phyloP scores from a whole-genome alignment of 2,113 vertebrate species.

The Rhinopomastus cyanomelas region DNA sequence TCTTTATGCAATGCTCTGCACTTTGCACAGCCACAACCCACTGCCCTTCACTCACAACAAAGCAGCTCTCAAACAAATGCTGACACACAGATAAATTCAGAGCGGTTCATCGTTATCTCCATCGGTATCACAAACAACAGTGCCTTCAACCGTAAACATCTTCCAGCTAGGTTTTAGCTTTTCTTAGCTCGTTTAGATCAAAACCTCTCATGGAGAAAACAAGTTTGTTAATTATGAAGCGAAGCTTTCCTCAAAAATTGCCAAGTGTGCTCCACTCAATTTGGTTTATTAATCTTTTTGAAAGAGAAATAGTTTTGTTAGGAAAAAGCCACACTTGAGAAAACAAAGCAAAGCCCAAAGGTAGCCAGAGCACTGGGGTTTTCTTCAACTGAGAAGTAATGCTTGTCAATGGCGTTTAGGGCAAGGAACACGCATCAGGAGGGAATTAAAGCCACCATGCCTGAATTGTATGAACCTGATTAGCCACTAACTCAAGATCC shows the following conservation, averaged over 20 bases:
- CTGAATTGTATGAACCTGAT: neutral
- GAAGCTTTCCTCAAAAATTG: neutral
- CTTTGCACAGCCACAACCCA: neutral
- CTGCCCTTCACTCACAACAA: neutral
- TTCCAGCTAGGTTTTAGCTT: neutral
- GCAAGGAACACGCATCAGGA: neutral
- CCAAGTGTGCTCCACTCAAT: neutral
- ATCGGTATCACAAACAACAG: neutral
- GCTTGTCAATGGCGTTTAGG: neutral
- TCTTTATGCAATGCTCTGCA: neutral
- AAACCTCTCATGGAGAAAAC: neutral
- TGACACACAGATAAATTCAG: neutral
- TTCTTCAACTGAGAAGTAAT: slow-evolving; percentile 3
- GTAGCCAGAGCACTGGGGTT: neutral
- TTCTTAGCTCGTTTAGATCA: neutral
- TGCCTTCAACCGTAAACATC: neutral
- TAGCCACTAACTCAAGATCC: neutral
- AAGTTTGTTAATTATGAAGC: neutral
- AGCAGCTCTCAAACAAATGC: neutral
- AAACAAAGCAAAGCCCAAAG: slow-evolving; percentile 4
- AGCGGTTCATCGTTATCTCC: neutral
- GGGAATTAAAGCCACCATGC: neutral
- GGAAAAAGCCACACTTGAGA: neutral
- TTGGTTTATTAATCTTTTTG: neutral
- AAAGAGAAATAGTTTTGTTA: neutral